Conservation (phyloP, 2,888 invertebrate genomes). For the Alentia gelatinosa region DNA sequence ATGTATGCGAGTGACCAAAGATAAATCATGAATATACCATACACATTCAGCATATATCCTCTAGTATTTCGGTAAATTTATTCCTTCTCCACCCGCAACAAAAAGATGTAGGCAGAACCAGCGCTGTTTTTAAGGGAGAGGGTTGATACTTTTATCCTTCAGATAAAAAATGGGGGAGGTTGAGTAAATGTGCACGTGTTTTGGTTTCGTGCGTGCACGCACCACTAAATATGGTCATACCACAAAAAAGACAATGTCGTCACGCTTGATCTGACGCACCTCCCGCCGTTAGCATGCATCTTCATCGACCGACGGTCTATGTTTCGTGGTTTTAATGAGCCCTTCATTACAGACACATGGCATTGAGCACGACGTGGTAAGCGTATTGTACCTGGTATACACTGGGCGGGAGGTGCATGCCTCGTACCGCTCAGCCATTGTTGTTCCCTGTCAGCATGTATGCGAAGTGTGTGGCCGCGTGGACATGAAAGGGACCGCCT, state of each 20-base stretch:
- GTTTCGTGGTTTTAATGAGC: background rate
- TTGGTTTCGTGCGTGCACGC: background rate
- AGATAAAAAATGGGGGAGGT: no score
- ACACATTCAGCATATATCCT: no score
- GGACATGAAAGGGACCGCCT: conserved; percentile 25
- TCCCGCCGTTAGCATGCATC: background rate
- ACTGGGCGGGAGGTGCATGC: background rate
- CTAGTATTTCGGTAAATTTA: no score
- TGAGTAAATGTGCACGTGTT: background rate
- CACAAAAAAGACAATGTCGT: background rate
- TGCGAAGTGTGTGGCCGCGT: background rate
- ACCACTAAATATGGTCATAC: background rate
- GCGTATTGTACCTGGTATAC: background rate
- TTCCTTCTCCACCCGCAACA: no score
- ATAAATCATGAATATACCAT: no score
- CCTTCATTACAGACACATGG: background rate
- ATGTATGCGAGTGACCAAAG: no score
- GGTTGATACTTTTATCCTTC: no score
- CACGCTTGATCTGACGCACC: background rate
- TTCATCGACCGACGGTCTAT: background rate
- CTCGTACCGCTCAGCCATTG: background rate
- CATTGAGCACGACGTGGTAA: background rate
- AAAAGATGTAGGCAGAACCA: no score
- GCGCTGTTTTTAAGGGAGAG: no score
- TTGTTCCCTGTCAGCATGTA: background rate